These are phyloP conservation scores for Nomada flava DNA, from an alignment of 2,888 invertebrate genomes.

Conservation along the genomic window DNA sequence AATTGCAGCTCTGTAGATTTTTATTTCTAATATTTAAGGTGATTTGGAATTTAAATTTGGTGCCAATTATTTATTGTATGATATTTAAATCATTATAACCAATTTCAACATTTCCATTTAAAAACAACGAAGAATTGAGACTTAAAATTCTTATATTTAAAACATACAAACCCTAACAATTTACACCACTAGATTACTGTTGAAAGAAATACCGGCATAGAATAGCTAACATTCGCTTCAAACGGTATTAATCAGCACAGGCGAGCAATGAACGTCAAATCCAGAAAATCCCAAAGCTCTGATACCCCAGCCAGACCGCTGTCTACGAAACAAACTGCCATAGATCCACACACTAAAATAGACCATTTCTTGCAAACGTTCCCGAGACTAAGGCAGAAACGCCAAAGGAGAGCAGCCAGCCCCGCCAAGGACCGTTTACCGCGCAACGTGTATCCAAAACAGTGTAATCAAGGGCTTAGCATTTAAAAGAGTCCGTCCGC, in stretches of 20 bases:
- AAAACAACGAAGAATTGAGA: too few relatives aligned
- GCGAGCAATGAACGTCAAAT: constrained; percentile 4
- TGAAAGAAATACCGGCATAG: too few relatives aligned
- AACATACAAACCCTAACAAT: too few relatives aligned
- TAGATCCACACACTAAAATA: neutral
- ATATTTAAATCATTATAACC: too few relatives aligned
- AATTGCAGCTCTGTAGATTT: neutral
- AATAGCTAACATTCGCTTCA: too few relatives aligned
- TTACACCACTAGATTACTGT: too few relatives aligned
- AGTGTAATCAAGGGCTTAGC: constrained; percentile 20
- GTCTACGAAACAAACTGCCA: neutral
- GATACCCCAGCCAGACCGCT: neutral
- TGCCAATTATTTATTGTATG: too few relatives aligned
- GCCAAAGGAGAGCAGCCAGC: neutral
- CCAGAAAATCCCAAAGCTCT: neutral
- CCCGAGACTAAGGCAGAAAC: too few relatives aligned
- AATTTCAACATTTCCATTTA: too few relatives aligned
- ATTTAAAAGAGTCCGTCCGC: constrained; percentile 46
- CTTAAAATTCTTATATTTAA: too few relatives aligned
- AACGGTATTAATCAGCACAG: neutral
- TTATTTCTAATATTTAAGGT: neutral
- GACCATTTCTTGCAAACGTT: neutral
- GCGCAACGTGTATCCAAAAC: constrained; percentile 4
- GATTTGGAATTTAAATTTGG: neutral
- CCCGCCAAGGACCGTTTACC: constrained; percentile 37